Percentiles rank a stretch among this genome's conserved stretches.
Evolutionary conservation across 2,797 vertebrate genomes (phyloP).

Genomic region (Acanthornis magna): DNA sequence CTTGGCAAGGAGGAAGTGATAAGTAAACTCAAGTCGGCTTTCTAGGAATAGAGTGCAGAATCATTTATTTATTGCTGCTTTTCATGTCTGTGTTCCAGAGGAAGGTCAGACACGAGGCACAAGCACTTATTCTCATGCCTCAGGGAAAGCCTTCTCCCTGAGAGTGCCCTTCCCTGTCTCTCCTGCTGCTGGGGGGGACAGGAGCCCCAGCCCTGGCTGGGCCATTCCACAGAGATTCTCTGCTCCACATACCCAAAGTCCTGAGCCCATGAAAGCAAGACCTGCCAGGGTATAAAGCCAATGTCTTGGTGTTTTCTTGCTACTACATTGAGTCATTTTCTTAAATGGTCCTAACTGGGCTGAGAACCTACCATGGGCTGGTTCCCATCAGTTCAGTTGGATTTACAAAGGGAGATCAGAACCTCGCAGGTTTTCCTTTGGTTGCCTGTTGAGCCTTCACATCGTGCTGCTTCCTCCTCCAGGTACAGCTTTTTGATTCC

Average conservation of each 20-base stretch:
- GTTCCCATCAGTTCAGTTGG: not conserved
- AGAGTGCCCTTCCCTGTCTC: not conserved
- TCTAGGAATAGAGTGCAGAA: constrained; percentile 19
- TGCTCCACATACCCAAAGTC: rapidly evolving
- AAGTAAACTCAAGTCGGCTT: not conserved
- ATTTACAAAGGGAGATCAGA: not conserved
- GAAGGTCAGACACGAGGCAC: not conserved
- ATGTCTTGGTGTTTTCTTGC: not conserved
- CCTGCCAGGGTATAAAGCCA: not conserved
- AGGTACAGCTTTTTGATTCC: not conserved
- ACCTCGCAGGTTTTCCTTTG: not conserved
- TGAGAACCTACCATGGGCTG: not conserved
- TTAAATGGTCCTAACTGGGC: not conserved
- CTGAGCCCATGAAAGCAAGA: not conserved
- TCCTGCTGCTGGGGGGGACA: not conserved
- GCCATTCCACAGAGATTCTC: not conserved
- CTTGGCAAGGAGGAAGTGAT: not conserved
- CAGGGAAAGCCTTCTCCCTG: not conserved
- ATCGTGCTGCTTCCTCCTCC: not conserved
- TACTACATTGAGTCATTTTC: rapidly evolving
- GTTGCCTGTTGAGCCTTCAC: not conserved
- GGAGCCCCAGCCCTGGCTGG: not conserved
- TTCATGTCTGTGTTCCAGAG: not conserved
- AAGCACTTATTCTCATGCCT: rapidly evolving
- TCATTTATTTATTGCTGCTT: constrained; percentile 24